phyloP scores from a whole-genome alignment of 2,113 vertebrate genomes.

The Catharus minimus region DNA sequence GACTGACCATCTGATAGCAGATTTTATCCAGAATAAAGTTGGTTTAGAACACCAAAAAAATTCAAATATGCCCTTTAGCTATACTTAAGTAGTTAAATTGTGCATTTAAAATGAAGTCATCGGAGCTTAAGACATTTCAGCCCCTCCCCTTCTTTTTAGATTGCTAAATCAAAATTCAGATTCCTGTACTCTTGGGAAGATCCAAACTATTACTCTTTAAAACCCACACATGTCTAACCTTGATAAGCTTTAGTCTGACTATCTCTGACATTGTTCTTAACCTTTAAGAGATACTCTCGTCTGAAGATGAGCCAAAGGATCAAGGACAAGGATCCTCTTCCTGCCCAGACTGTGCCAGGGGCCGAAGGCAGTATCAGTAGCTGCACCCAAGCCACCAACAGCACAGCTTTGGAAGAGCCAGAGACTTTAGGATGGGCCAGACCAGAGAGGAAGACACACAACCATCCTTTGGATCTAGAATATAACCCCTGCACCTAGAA shows the following conservation, averaged over 20 bases:
- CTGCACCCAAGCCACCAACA: not conserved
- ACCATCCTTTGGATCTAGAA: not conserved
- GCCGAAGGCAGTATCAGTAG: not conserved
- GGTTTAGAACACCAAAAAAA: not conserved
- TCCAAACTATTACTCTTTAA: not conserved
- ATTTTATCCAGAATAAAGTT: not conserved
- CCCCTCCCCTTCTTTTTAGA: not conserved
- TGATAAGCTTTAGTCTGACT: not conserved
- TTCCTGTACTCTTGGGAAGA: not conserved
- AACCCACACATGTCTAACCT: not conserved
- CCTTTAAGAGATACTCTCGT: not conserved
- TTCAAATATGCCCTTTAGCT: not conserved
- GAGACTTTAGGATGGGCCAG: not conserved
- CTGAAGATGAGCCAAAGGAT: not conserved
- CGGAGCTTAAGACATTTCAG: not conserved
- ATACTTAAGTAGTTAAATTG: not conserved
- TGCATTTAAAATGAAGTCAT: not conserved
- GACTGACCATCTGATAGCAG: not conserved
- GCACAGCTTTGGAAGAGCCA: not conserved
- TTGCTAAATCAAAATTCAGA: not conserved
- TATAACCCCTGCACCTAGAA: not conserved
- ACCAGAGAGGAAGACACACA: not conserved
- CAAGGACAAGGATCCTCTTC: not conserved
- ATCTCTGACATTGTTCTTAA: not conserved
- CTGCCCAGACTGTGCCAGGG: rapidly evolving